Evolutionary conservation across 30 jellyfish, hydroid and myxozoan species (phyloP), one percentile per base, ranked within the genome.

Genomic region (Aurelia aurita): DNA sequence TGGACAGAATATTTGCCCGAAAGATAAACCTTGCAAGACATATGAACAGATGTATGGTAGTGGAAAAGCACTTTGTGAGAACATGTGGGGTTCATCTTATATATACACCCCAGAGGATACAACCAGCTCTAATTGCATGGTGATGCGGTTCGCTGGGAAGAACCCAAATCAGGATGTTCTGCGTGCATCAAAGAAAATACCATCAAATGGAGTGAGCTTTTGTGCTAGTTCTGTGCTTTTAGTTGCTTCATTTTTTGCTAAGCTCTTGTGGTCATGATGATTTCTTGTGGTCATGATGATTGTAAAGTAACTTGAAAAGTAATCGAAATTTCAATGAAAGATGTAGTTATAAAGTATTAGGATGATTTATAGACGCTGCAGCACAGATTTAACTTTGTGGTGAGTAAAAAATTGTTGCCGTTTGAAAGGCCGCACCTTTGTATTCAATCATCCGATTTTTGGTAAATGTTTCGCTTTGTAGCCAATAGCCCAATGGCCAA

Each of bases 51-150:
- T 89, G 97, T 89, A 89, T 73, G 97, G 97, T 13, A 89, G 93
- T 80, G 97, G 93, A 2, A 81, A 79, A 68, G 82, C 86, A 0
- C 74, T 89, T 15, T 89, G 97, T 44, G 91, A 89, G 49, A 89
- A 89, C 16, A 89, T 89, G 97, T 89, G 97, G 97, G 97, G 97
- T 14, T 12, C 68, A 18, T 89, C 97, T 1, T 89, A 76, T 47
- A 31, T 44, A 7, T 89, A 89, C 61, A 73, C 91, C 1, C n/a
- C 26, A 31, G 97, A 89, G 58, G 82, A 89, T 51, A 22, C 26
- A 22, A 74, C 81, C 43, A 80, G 93, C 59, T 79, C 97, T 15
- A 89, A 89, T 55, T 89, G 97, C 70, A 89, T 89, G 97, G 90
- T 73, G 14, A 89, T 89, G 97, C 82, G 97, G 97, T 89, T 89